Percentiles rank a stretch among this genome's conserved stretches.
Evolutionary conservation across 1,140 invertebrate genomes (phyloP).

Genomic region (Physella acuta): DNA sequence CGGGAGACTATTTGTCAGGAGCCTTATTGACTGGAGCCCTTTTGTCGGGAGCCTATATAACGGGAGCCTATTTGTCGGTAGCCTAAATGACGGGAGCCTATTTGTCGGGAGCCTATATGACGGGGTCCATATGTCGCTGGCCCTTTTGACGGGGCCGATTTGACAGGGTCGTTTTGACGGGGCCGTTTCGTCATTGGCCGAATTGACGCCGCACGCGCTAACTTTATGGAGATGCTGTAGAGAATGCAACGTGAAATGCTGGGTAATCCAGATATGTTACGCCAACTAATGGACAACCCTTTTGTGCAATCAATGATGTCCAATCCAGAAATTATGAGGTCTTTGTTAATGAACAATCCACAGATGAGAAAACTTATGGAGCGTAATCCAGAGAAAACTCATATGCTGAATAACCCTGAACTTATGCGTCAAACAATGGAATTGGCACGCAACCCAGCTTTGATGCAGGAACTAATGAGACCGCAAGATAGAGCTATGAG

Average conservation of each 20-base stretch:
- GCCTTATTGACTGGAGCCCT: too few species aligned
- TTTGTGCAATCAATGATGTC: constrained; percentile 90
- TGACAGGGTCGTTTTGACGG: too few species aligned
- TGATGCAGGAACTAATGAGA: constrained; percentile 97
- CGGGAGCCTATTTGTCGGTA: too few species aligned
- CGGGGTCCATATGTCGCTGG: too few species aligned
- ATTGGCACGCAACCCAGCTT: constrained; percentile 93
- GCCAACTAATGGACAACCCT: constrained; percentile 94
- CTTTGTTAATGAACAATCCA: constrained; percentile 91
- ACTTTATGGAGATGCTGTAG: constrained; percentile 88
- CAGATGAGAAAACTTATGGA: constrained; percentile 99
- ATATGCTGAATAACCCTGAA: constrained; percentile 98
- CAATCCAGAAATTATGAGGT: constrained; percentile 94
- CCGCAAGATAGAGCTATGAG: constrained; percentile 97
- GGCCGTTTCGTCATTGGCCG: too few species aligned
- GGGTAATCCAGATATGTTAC: constrained; percentile 88
- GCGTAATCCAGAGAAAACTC: constrained; percentile 96
- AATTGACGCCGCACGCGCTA: too few species aligned
- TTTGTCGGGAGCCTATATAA: too few species aligned
- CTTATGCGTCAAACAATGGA: constrained; percentile 89
- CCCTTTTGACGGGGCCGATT: too few species aligned
- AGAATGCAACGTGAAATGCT: constrained; percentile 90
- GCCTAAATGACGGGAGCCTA: too few species aligned
- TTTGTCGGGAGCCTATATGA: too few species aligned
- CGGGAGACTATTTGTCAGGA: too few species aligned